A percentile compares a stretch with the other conserved stretches of the same genome.
Evolutionary conservation across 2,113 vertebrate species (phyloP).

Genomic region (Austrofundulus limnaeus): DNA sequence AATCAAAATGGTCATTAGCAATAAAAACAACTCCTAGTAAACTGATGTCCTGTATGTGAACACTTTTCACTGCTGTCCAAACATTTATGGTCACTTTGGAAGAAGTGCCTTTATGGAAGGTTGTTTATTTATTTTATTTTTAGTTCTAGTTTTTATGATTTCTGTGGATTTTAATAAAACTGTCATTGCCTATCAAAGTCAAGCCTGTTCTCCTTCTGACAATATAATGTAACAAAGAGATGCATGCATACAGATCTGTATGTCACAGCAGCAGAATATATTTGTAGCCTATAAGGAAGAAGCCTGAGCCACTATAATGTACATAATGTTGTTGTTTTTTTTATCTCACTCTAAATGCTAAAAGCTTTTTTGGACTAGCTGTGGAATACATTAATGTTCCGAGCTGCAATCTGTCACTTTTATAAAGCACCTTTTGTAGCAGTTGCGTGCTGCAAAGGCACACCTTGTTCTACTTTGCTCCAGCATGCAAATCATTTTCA

Average conservation of each 20-base stretch:
- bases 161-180: slow-evolving; percentile 75
- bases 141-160: slow-evolving; percentile 65
- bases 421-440: slow-evolving; percentile 49
- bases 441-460: slow-evolving; percentile 52
- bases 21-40: slow-evolving; percentile 59
- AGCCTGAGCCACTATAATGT: slow-evolving; percentile 57
- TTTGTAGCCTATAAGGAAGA: slow-evolving; percentile 48
- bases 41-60: slow-evolving; percentile 48
- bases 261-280: slow-evolving; percentile 48
- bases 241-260: slow-evolving; percentile 51
- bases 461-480: slow-evolving; percentile 54
- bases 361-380: slow-evolving; percentile 47
- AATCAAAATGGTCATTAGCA: slow-evolving; percentile 62
- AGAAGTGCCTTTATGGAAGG: slow-evolving; percentile 76
- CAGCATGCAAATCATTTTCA: slow-evolving; percentile 69
- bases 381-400: slow-evolving; percentile 18
- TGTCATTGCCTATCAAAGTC: slow-evolving; percentile 70
- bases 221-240: slow-evolving; percentile 22
- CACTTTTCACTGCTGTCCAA: slow-evolving; percentile 63
- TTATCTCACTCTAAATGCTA: slow-evolving; percentile 34
- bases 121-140: slow-evolving; percentile 57
- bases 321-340: slow-evolving; percentile 27
- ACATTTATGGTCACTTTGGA: slow-evolving; percentile 71
- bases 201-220: slow-evolving; percentile 40
- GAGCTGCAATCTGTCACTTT: slow-evolving; percentile 41